Conservation (phyloP, 1,140 invertebrate genomes). For the Teleogryllus occipitalis region DNA sequence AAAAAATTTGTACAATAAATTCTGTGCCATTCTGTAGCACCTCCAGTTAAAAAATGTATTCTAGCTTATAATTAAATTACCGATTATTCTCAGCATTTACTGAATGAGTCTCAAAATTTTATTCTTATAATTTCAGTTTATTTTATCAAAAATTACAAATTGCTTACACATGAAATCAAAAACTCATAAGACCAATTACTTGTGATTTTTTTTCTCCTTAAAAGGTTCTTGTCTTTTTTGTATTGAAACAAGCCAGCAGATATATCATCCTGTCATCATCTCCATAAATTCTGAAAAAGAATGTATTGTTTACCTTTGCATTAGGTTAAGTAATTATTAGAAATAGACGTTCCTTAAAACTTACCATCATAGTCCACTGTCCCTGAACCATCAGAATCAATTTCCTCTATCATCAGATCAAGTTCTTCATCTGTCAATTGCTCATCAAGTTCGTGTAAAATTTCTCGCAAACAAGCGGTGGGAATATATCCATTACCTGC, state of each 20-base stretch:
- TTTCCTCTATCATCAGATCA: conserved; percentile 94
- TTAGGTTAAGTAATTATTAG: neutral
- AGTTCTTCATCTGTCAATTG: conserved; percentile 86
- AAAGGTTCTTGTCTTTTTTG: conserved; percentile 8
- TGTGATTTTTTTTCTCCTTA: neutral
- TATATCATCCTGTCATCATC: conserved; percentile 73
- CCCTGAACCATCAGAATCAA: conserved; percentile 88
- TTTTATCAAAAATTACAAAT: neutral
- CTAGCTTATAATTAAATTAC: too few relatives aligned
- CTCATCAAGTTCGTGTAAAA: conserved; percentile 84
- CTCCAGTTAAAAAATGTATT: too few relatives aligned
- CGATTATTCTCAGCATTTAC: neutral
- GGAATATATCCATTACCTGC: conserved; percentile 91
- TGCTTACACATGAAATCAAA: neutral
- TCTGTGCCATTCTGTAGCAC: too few relatives aligned
- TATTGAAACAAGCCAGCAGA: neutral
- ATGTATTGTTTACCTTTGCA: conserved; percentile 16
- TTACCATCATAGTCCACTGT: conserved; percentile 73
- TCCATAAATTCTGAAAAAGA: conserved; percentile 85
- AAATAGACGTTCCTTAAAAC: conserved; percentile 6
- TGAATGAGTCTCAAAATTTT: neutral
- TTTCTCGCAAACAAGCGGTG: conserved; percentile 83
- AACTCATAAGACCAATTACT: neutral
- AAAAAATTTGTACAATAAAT: too few relatives aligned
- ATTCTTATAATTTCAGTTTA: neutral